A percentile compares a stretch with the other conserved stretches of the same genome.
Evolutionary conservation across 1,140 invertebrate genomes (phyloP).

Genomic region (Antheraea pernyi): DNA sequence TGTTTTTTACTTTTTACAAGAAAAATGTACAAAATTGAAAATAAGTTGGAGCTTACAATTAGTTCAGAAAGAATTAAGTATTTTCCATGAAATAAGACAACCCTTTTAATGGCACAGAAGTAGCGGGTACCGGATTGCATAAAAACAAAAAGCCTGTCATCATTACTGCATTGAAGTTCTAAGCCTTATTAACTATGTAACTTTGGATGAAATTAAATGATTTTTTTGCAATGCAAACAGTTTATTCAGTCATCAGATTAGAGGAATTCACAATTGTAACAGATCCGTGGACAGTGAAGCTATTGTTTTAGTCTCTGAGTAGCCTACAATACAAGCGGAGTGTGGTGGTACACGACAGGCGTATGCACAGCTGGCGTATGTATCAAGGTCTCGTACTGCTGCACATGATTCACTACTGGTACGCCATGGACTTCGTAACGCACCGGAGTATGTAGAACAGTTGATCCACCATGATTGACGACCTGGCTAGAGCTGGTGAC

Average conservation of each 20-base stretch:
- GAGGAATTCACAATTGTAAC: constrained; percentile 47
- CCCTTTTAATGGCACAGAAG: no score
- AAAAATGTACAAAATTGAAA: no score
- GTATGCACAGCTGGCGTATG: constrained; percentile 33
- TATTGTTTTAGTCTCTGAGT: constrained; percentile 52
- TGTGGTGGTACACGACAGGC: constrained; percentile 44
- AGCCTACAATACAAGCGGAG: constrained; percentile 45
- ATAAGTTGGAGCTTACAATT: no score
- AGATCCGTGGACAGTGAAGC: constrained; percentile 55
- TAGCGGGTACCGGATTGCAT: no score
- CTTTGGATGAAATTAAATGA: no score
- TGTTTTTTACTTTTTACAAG: no score
- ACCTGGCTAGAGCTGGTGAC: constrained; percentile 59
- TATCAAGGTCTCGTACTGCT: constrained; percentile 22
- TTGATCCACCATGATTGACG: constrained; percentile 54
- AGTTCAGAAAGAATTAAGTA: no score
- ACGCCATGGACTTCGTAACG: constrained; percentile 13
- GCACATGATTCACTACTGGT: not conserved
- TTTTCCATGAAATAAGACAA: no score
- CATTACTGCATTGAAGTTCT: no score
- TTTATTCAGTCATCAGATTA: constrained; percentile 27
- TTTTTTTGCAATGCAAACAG: not conserved
- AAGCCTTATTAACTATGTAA: no score
- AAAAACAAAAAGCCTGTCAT: no score
- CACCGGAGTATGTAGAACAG: constrained; percentile 54